phyloP scores from a whole-genome alignment of 2,888 invertebrate species.

The Ornithoptera priamus region DNA sequence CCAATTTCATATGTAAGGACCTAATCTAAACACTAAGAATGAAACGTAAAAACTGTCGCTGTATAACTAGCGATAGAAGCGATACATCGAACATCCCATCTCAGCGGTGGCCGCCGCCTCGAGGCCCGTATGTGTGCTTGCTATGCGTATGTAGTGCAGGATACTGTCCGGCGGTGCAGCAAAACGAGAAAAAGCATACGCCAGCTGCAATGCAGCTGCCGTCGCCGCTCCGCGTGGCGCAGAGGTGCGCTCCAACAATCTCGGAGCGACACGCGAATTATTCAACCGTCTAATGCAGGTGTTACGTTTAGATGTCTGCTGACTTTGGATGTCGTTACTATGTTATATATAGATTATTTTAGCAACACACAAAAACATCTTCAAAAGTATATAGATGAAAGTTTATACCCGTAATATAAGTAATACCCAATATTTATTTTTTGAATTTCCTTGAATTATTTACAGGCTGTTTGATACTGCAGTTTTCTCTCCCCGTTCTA shows the following conservation, averaged over 20 bases:
- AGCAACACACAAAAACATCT: background rate
- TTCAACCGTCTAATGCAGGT: slow-evolving; percentile 56
- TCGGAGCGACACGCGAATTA: slow-evolving; percentile 46
- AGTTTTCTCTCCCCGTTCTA: too few relatives aligned
- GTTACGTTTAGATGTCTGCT: slow-evolving; percentile 29
- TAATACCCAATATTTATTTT: too few relatives aligned
- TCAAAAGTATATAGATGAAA: background rate
- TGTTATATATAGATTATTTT: slow-evolving; percentile 29
- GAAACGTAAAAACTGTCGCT: slow-evolving; percentile 1
- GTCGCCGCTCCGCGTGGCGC: slow-evolving; percentile 24
- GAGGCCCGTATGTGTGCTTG: slow-evolving; percentile 27
- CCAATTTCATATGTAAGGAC: too few relatives aligned
- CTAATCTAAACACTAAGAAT: background rate
- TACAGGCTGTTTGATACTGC: background rate
- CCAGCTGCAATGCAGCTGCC: slow-evolving; percentile 37
- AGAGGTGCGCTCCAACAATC: slow-evolving; percentile 38
- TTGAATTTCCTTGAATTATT: too few relatives aligned
- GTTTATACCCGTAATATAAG: too few relatives aligned
- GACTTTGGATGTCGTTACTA: slow-evolving; percentile 25
- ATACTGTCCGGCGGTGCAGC: slow-evolving; percentile 39
- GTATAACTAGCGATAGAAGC: slow-evolving; percentile 12
- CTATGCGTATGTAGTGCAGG: slow-evolving; percentile 38
- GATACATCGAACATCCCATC: slow-evolving; percentile 11
- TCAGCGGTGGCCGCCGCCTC: slow-evolving; percentile 24
- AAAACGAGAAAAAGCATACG: slow-evolving; percentile 39